Conservation (phyloP, 2,113 vertebrate genomes). For the Malurus cyaneus region DNA sequence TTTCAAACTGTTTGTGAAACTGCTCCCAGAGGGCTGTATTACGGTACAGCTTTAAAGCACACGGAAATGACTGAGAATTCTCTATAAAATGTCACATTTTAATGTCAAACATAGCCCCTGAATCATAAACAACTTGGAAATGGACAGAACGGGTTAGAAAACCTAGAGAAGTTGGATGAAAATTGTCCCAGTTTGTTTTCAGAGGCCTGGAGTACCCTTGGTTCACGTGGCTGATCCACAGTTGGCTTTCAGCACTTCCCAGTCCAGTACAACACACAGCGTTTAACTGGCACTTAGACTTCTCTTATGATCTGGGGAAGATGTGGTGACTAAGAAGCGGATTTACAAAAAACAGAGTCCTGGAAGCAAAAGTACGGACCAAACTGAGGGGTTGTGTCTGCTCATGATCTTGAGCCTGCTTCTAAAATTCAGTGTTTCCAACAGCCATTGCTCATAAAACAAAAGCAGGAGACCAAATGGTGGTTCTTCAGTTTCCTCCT, state of each 20-base stretch:
- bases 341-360: neutral
- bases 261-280: fast-evolving
- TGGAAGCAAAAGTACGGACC: neutral
- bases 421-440: neutral
- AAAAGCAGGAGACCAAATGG: neutral
- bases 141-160: neutral
- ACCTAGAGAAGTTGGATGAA: neutral
- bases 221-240: neutral
- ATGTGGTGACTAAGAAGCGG: neutral
- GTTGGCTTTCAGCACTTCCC: neutral
- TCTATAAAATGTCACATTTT: neutral
- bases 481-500: neutral
- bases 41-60: neutral
- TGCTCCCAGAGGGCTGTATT: neutral
- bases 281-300: neutral
- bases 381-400: neutral
- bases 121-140: neutral
- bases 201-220: neutral
- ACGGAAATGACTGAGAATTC: neutral
- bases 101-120: neutral
- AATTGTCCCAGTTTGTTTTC: neutral
- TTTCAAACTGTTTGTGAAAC: constrained; percentile 4
- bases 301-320: neutral
- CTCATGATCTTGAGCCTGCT: neutral
- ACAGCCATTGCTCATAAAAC: neutral